Base-by-base conservation (phyloP, 1,140 invertebrate species). In the Nylanderia fulva region DNA sequence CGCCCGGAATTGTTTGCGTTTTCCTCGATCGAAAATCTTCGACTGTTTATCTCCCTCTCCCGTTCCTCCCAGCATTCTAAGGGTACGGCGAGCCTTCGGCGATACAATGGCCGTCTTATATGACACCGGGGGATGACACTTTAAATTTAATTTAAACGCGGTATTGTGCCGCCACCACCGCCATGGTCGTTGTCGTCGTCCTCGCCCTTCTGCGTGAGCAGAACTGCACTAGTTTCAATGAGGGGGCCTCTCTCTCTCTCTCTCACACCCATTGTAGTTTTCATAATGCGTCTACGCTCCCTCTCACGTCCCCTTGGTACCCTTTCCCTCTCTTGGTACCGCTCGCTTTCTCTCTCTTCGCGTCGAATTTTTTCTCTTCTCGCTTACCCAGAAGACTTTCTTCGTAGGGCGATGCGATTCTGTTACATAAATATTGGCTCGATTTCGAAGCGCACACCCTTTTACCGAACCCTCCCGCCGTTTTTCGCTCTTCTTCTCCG, bases 401-500 rank as follows among this genome's bases (percentile, higher is more conserved):
- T 56, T 71, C 87, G 71, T 68, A 58, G 58, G 71, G 85, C 85
- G 72, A 79, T 83, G 68, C 64, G 88, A 89, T 90, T 90, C 86
- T 87, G 89, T 90, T 90, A 90, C 88, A 90, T 90, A 90, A 90
- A 90, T 90, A 90, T 90, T 90, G 89, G 88, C 88, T 90, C 88
- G 76, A 90, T 90, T 90, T 90, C 88, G 88, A 42, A 69, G 88
- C 79, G 79, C 74, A 89, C 88, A 89, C 87, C 77, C 88, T 89
- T 89, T 89, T 86, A 88, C 83, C 83, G 24, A 54, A 0, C 21
- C 5, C 29, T 27, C 18, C 5, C 15, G 0, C n/a, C 13, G 0
- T 52, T 33, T 29, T 21, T 15, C 60, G 24, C 15, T 48, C 72
- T 66, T 71, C 63, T 64, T 63, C 58, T 63, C 52, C 21, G n/a